Percentiles rank a stretch among this genome's conserved stretches.
These are phyloP conservation scores for Diplosoma virens DNA, from an alignment of 23 tunicate genomes.

Conservation along the genomic window DNA sequence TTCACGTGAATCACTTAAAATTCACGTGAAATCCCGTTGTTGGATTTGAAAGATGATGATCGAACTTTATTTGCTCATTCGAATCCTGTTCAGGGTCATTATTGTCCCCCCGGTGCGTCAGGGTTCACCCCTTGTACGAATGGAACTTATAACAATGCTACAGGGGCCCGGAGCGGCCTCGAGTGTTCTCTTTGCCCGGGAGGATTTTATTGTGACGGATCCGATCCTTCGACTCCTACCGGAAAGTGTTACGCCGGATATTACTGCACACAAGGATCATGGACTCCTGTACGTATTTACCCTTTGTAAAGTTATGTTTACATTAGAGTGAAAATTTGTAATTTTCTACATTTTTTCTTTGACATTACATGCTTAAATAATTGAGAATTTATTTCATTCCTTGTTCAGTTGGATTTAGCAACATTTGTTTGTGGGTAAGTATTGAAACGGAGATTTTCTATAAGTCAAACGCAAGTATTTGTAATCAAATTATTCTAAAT, in stretches of 20 bases:
- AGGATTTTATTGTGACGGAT: slow-evolving; percentile 66
- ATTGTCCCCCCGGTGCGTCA: slow-evolving; percentile 55
- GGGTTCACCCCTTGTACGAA: slow-evolving; percentile 21
- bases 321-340: too few species aligned
- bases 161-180: slow-evolving; percentile 39
- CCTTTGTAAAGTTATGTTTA: too few species aligned
- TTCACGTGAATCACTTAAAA: too few species aligned
- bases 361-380: too few species aligned
- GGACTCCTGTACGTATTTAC: slow-evolving; percentile 36
- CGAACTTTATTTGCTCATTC: neutral
- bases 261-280: slow-evolving; percentile 67
- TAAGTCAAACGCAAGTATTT: too few species aligned
- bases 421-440: too few species aligned
- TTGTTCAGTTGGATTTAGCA: too few species aligned
- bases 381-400: too few species aligned
- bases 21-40: too few species aligned
- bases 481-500: too few species aligned
- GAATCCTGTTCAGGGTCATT: slow-evolving; percentile 51
- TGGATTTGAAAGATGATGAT: neutral
- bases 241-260: slow-evolving; percentile 77
- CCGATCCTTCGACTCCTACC: slow-evolving; percentile 51
- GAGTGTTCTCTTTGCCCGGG: slow-evolving; percentile 85
- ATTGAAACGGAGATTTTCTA: too few species aligned
- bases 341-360: too few species aligned
- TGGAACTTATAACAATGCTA: slow-evolving; percentile 70